Conservation (phyloP, 2,113 vertebrate genomes). For the Oncorhynchus mykiss region DNA sequence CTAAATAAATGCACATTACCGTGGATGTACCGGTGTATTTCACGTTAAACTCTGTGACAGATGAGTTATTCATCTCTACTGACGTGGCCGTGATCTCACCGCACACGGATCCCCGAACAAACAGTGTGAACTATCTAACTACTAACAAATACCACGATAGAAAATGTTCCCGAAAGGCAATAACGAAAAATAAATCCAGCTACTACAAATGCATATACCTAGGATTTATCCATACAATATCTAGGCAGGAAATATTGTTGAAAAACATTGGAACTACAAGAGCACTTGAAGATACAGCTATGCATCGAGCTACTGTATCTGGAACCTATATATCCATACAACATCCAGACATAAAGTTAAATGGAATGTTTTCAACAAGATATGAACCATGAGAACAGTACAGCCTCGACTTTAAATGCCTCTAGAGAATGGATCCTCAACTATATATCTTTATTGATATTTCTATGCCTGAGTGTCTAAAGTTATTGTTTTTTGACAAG, state of each 20-base stretch:
- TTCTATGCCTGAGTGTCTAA: not conserved
- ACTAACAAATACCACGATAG: no score
- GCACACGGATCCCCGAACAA: not conserved
- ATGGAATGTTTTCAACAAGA: not conserved
- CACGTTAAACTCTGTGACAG: conserved; percentile 27
- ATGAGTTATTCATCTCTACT: conserved; percentile 24
- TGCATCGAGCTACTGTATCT: not conserved
- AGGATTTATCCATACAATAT: not conserved
- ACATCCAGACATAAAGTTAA: not conserved
- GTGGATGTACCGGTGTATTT: not conserved
- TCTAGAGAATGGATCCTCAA: no score
- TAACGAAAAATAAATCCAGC: no score
- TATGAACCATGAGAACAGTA: not conserved
- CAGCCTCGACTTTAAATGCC: not conserved
- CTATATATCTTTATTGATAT: not conserved
- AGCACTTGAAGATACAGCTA: not conserved
- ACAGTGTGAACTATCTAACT: not conserved
- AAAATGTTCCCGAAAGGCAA: no score
- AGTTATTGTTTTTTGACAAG: not conserved
- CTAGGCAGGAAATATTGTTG: not conserved
- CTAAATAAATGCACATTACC: conserved; percentile 52
- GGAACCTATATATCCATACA: not conserved
- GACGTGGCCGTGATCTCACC: conserved; percentile 18
- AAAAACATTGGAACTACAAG: not conserved
- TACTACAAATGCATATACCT: not conserved